phyloP scores from a whole-genome alignment of 2,113 vertebrate genomes.

The Ariopsis seemanni region DNA sequence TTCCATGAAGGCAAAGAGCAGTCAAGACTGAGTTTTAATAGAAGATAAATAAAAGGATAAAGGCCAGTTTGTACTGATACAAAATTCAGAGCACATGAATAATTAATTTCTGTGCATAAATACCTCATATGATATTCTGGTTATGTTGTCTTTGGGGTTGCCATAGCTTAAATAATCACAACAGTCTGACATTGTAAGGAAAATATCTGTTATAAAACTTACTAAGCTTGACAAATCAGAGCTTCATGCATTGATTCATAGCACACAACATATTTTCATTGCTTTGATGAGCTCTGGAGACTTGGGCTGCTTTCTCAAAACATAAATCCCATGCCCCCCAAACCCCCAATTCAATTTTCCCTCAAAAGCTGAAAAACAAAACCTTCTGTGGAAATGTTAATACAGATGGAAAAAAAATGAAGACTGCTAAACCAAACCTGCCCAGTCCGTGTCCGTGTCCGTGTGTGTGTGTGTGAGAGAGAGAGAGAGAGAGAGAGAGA shows the following conservation, averaged over 20 bases:
- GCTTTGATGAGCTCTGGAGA: neutral
- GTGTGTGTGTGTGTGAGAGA: too few species aligned
- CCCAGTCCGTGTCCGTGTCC: neutral
- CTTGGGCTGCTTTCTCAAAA: neutral
- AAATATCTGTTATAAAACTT: slow-evolving; percentile 9
- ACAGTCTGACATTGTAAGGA: neutral
- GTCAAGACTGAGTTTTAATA: slow-evolving; percentile 47
- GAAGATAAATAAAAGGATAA: slow-evolving; percentile 50
- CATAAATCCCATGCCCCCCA: neutral
- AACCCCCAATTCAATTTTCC: neutral
- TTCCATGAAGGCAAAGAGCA: slow-evolving; percentile 62
- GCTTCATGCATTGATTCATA: slow-evolving; percentile 10
- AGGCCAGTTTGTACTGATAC: slow-evolving; percentile 52
- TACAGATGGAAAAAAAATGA: neutral
- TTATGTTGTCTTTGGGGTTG: neutral
- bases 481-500: too few species aligned
- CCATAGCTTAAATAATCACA: neutral
- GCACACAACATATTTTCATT: slow-evolving; percentile 2
- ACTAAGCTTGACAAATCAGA: neutral
- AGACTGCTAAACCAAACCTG: neutral
- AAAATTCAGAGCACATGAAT: slow-evolving; percentile 49
- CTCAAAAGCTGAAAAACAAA: neutral
- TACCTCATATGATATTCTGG: neutral
- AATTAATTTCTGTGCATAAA: slow-evolving; percentile 45
- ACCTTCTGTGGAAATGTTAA: neutral